A percentile compares a stretch with the other conserved stretches of the same genome.
Conservation (phyloP, 1,140 invertebrate genomes). For the Pachypeltis micranthus region DNA sequence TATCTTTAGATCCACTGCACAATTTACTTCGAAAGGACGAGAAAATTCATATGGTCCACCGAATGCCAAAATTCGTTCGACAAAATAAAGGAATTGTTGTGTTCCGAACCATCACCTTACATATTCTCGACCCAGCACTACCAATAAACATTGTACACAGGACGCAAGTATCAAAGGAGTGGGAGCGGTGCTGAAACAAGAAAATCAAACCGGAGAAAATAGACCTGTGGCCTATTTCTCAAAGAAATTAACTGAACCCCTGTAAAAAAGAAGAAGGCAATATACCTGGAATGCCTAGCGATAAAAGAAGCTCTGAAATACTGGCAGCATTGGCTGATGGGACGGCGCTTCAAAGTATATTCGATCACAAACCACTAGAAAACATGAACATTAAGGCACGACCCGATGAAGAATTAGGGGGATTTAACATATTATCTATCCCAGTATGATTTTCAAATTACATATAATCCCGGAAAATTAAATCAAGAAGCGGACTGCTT, state of each 20-base stretch:
- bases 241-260: slow-evolving; percentile 26
- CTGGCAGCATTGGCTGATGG: not conserved
- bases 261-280: slow-evolving; percentile 33
- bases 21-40: slow-evolving; percentile 31
- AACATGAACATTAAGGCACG: too few relatives aligned
- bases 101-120: slow-evolving; percentile 31
- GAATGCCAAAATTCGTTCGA: slow-evolving; percentile 32
- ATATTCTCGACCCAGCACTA: slow-evolving; percentile 24
- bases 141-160: slow-evolving; percentile 30
- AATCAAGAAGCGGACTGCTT: slow-evolving; percentile 20
- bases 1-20: slow-evolving; percentile 30
- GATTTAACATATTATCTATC: slow-evolving; percentile 33
- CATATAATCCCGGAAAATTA: slow-evolving; percentile 24
- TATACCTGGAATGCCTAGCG: slow-evolving; percentile 32
- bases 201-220: slow-evolving; percentile 25
- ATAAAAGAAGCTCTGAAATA: too few relatives aligned
- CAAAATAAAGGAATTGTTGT: slow-evolving; percentile 31
- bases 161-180: slow-evolving; percentile 27
- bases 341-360: slow-evolving; percentile 32
- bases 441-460: slow-evolving; percentile 30
- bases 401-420: slow-evolving; percentile 32
- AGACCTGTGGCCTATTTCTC: slow-evolving; percentile 31
- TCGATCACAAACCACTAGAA: slow-evolving; percentile 36
- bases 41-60: slow-evolving; percentile 29
- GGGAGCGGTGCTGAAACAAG: too few relatives aligned